Percentiles rank a stretch among this genome's conserved stretches.
Conservation (phyloP, 2,888 invertebrate species). For the Balanococcus diminutus region DNA sequence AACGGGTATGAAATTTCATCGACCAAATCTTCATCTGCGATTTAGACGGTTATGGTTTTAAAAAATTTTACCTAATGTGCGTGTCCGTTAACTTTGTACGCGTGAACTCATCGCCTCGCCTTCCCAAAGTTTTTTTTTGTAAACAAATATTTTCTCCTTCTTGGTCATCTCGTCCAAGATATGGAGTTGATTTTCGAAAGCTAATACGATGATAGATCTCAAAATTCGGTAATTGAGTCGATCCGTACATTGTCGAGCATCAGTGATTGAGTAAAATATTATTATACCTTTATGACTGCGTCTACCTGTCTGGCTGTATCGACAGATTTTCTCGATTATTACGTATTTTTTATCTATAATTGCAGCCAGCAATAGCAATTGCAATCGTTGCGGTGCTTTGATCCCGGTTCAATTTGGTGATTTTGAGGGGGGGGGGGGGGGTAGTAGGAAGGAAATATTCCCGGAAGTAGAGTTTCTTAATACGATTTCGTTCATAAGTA, state of each 20-base stretch:
- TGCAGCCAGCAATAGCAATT: too few species aligned
- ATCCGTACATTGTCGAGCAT: not conserved
- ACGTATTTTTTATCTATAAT: too few species aligned
- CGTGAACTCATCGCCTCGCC: not conserved
- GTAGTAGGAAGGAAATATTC: too few species aligned
- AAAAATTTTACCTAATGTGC: not conserved
- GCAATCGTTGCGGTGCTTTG: not conserved
- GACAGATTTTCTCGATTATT: not conserved
- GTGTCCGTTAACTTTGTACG: constrained; percentile 6
- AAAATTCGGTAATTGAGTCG: not conserved
- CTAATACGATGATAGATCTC: not conserved
- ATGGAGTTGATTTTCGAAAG: not conserved
- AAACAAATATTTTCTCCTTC: not conserved
- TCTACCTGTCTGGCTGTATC: not conserved
- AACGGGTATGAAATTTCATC: not conserved
- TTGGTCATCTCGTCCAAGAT: not conserved
- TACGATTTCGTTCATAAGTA: too few species aligned
- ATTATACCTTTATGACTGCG: too few species aligned
- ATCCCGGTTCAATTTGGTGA: not conserved
- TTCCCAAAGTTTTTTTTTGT: not conserved
- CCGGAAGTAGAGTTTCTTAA: too few species aligned
- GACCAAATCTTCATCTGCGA: not conserved
- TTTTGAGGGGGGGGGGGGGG: not conserved
- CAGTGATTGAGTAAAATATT: not conserved
- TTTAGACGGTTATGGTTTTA: constrained; percentile 1